Base-by-base conservation (phyloP, 2,888 invertebrate genomes). In the Ophonus ardosiacus region DNA sequence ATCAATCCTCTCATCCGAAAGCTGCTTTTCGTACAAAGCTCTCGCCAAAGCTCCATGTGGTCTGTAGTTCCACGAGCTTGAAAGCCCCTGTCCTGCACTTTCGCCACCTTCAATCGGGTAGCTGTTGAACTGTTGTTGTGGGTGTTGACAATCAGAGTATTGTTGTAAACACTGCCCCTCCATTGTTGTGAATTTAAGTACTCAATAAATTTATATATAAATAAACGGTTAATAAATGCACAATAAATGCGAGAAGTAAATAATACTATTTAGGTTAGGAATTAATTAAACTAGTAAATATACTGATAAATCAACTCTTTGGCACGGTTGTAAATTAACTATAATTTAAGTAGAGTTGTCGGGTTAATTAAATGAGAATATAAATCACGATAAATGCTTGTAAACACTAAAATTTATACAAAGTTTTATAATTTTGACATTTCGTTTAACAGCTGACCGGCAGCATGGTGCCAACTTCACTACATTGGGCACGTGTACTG, bases 11-110 rank as follows among this genome's bases (percentile, higher is more conserved):
- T 94, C 93, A 90, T 96, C 96, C 88, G 94, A 94, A 87, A 93
- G 91, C 88, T 95, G 95, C 90, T 96, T 96, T 88, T 95, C 94
- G 92, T 95, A 95, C 79, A 96, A 91, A 71, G 95, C 93, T 88
- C 95, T 92, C 80, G 96, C 96, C 86, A 96, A 91, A 80, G 95
- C 94, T 87, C 96, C 95, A 88, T 95, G 93, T 74, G 96, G 95
- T 87, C 94, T 92, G 90, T 94, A 95, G 76, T 92, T 91, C 86
- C 92, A 92, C 88, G 91, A 91, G 68, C 90, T 85, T 59, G 86
- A 24, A 21, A 63, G 78, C 8, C 18, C 31, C 7, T 76, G 76
- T 59, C 17, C 24, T 17, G 31, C 17, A 17, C 8, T 10, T 4
- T 76, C 83, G 40, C 21, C 81, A 40, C 43, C 31, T 31, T 31